A percentile compares a stretch with the other conserved stretches of the same genome.
These are phyloP conservation scores for Phengaris arion DNA, from an alignment of 2,888 invertebrate species.

Conservation along the genomic window DNA sequence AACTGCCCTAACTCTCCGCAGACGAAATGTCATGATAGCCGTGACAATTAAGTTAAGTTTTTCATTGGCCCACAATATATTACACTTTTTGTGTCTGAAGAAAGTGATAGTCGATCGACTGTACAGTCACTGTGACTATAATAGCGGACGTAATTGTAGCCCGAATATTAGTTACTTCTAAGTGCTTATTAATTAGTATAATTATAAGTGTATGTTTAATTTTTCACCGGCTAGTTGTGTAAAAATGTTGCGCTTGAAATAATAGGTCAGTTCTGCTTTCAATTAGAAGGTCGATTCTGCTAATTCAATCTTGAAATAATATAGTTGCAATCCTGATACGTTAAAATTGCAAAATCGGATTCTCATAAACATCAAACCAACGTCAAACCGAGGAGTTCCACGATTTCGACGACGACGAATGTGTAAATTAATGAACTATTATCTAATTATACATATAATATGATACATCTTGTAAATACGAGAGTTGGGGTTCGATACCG, in stretches of 20 bases:
- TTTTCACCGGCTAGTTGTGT: background rate
- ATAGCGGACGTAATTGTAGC: slow-evolving; percentile 12
- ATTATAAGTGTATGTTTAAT: background rate
- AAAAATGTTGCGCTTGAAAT: background rate
- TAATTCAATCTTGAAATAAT: too few relatives aligned
- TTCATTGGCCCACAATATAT: slow-evolving; percentile 50
- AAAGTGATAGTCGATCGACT: slow-evolving; percentile 53
- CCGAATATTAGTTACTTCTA: background rate
- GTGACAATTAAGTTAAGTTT: slow-evolving; percentile 73
- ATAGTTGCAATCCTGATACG: too few relatives aligned
- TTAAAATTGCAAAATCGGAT: too few relatives aligned
- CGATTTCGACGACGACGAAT: too few relatives aligned
- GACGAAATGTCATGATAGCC: slow-evolving; percentile 46
- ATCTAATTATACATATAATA: too few relatives aligned
- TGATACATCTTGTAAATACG: too few relatives aligned
- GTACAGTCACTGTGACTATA: background rate
- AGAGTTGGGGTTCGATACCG: too few relatives aligned
- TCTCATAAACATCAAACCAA: too few relatives aligned
- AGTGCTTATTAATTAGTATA: background rate
- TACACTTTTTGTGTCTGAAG: slow-evolving; percentile 53
- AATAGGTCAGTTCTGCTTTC: too few relatives aligned
- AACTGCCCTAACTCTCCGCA: slow-evolving; percentile 25
- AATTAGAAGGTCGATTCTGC: too few relatives aligned
- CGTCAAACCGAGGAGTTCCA: too few relatives aligned
- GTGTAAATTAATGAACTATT: too few relatives aligned